These are phyloP conservation scores for Sebastolobus altivelis DNA, from an alignment of 2,797 vertebrate genomes.

Conservation along the genomic window DNA sequence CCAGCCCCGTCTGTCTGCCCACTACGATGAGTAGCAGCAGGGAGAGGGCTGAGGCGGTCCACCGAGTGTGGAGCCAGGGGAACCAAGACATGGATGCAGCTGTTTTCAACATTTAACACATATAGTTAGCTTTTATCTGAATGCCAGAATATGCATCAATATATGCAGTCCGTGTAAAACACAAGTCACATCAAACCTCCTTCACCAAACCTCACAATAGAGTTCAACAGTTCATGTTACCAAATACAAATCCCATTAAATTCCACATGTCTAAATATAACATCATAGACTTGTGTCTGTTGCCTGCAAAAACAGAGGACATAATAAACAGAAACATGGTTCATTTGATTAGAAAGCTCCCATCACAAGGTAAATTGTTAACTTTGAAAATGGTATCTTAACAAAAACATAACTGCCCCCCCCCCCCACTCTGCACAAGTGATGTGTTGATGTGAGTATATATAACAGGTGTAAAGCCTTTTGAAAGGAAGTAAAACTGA, in stretches of 20 bases:
- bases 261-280: not conserved
- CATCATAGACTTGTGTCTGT: not conserved
- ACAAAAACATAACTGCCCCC: not conserved
- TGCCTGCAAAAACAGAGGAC: conserved; percentile 5
- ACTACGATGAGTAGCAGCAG: conserved; percentile 48
- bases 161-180: not conserved
- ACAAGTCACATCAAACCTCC: not conserved
- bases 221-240: not conserved
- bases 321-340: not conserved
- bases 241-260: not conserved
- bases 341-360: not conserved
- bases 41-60: conserved; percentile 9
- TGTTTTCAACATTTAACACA: conserved; percentile 22
- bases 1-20: conserved; percentile 27
- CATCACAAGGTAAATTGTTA: not conserved
- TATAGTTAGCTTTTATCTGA: not conserved
- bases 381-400: not conserved
- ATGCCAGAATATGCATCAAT: not conserved
- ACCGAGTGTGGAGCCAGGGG: conserved; percentile 10
- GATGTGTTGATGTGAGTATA: conserved; percentile 32
- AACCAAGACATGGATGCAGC: conserved; percentile 51
- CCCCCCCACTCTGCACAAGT: conserved; percentile 6
- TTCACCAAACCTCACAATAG: not conserved
- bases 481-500: conserved; percentile 31
- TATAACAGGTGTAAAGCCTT: conserved; percentile 41